Conservation (phyloP, 2,797 vertebrate species). For the Erethizon dorsatum region DNA sequence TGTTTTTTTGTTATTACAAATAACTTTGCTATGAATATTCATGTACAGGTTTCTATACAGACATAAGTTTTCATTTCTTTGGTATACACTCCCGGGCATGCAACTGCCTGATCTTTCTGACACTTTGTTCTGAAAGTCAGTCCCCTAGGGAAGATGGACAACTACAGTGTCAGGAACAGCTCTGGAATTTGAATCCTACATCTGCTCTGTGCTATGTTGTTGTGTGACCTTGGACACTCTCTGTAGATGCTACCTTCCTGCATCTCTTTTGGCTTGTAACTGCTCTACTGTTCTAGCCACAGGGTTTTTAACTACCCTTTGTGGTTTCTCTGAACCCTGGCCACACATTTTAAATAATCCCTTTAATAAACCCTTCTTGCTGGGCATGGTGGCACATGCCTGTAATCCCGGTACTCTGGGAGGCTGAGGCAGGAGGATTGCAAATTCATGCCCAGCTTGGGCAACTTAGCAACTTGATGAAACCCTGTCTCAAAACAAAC, state of each 20-base stretch:
- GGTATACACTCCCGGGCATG: neutral
- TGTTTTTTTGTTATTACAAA: slow-evolving; percentile 14
- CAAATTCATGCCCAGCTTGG: neutral
- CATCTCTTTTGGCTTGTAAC: neutral
- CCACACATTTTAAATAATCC: neutral
- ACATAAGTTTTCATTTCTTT: slow-evolving; percentile 31
- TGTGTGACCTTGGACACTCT: neutral
- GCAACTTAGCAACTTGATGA: neutral
- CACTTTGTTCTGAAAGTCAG: neutral
- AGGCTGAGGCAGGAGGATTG: neutral
- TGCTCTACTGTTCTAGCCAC: neutral
- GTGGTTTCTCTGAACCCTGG: neutral
- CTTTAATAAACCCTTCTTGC: neutral
- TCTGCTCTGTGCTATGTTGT: neutral
- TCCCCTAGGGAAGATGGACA: neutral
- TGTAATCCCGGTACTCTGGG: neutral
- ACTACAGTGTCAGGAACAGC: neutral
- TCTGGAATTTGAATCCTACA: slow-evolving; percentile 3
- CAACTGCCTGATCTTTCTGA: neutral
- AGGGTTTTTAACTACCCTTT: neutral
- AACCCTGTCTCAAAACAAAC: neutral
- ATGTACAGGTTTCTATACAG: neutral
- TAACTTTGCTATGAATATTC: slow-evolving; percentile 21
- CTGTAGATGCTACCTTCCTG: neutral
- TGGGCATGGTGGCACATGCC: neutral